phyloP scores from a whole-genome alignment of 2,888 invertebrate genomes.

The Molorchus minor region DNA sequence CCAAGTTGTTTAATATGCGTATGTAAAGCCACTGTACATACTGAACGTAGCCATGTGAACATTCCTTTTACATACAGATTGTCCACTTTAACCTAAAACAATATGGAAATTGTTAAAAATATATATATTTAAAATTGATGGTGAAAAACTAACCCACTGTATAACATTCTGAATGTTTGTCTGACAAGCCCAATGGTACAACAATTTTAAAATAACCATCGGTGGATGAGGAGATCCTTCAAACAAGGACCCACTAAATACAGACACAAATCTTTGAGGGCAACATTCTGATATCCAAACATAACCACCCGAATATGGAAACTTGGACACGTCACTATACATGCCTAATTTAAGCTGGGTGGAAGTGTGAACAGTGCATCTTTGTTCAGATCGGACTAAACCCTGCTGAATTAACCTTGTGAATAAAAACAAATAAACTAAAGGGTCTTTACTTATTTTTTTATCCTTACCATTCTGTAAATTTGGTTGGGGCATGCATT shows the following conservation, averaged over 20 bases:
- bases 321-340: slow-evolving; percentile 86
- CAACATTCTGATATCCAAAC: slow-evolving; percentile 93
- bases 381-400: slow-evolving; percentile 80
- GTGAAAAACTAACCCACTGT: slow-evolving; percentile 76
- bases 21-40: slow-evolving; percentile 83
- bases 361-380: slow-evolving; percentile 74
- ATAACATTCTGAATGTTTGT: slow-evolving; percentile 89
- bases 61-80: slow-evolving; percentile 74
- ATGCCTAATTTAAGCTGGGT: slow-evolving; percentile 82
- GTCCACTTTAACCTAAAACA: slow-evolving; percentile 69
- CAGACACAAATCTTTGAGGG: slow-evolving; percentile 84
- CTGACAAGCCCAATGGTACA: slow-evolving; percentile 93
- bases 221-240: slow-evolving; percentile 88
- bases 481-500: slow-evolving; percentile 83
- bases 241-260: slow-evolving; percentile 87
- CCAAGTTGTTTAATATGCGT: slow-evolving; percentile 80
- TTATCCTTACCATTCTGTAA: slow-evolving; percentile 79
- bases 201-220: slow-evolving; percentile 80
- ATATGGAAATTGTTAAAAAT: slow-evolving; percentile 4
- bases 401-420: slow-evolving; percentile 81
- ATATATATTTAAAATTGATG: background rate
- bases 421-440: slow-evolving; percentile 12
- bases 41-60: slow-evolving; percentile 77
- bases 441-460: background rate
- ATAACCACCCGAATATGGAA: slow-evolving; percentile 89